Base-by-base conservation (phyloP, 2,797 vertebrate species). In the Sardinella longiceps region DNA sequence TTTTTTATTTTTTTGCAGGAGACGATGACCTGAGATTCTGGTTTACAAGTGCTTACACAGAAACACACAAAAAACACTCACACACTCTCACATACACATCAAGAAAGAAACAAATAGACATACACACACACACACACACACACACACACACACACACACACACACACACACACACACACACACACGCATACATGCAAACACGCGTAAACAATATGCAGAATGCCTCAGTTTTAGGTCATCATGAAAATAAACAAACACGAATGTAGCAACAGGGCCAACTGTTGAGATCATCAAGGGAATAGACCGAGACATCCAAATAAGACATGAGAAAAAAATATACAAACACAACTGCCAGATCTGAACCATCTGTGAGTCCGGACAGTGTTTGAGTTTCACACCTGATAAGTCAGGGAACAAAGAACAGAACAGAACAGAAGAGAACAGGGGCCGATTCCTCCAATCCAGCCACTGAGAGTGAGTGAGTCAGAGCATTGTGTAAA, bases 91-190 rank as follows among this genome's bases (percentile, higher is more conserved):
- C 28, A 70, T 4, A 33, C 30, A 30, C 63, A 30, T n/a, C n/a
- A n/a, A 33, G 66, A 74, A 74, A 37, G 30, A 74, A 37, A 14
- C 30, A 0, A 37, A 33, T 12, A 74, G 25, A 37, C 37, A 37
- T 14, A 70, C 11, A 74, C 66, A 5, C 30, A 2, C 28, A 33
- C 63, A 70, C 0, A 30, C 28, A 37, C 14, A 70, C 11, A 88
- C 82, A 14, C 90, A 80, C 30, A 58, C 43, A 56, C 70, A 53
- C 60, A 51, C 82, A 45, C 23, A 66, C 14, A 28, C 28, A 70
- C 14, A 33, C 30, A 30, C 63, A 30, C 12, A 66, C 28, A 30
- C 28, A 66, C 28, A 33, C 60, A 66, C 60, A 63, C 1, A 63
- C 58, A 63, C n/a, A 25, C n/a, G 14, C 60, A 63, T 25, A 88